Evolutionary conservation across 2,888 invertebrate genomes (phyloP).

Genomic region (Yponomeuta malinellus): DNA sequence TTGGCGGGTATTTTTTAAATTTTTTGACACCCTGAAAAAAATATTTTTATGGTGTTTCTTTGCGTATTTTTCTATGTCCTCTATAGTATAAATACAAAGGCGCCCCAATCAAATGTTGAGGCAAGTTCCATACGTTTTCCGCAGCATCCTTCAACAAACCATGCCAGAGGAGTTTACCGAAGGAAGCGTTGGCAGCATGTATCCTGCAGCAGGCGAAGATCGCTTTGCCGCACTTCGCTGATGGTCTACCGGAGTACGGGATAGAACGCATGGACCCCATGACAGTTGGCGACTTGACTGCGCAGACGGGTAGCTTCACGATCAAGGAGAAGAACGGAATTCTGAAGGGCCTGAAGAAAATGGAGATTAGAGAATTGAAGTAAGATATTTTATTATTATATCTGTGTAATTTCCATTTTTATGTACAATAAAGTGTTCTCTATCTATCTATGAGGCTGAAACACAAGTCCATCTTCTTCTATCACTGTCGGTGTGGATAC

Average conservation of each 20-base stretch:
- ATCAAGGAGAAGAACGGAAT: conserved; percentile 25
- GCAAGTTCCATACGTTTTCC: conserved; percentile 11
- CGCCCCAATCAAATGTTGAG: no score
- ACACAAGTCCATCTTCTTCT: no score
- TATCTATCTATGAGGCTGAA: background rate
- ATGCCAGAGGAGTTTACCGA: conserved; percentile 21
- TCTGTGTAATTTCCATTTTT: background rate
- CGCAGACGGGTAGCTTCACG: conserved; percentile 23
- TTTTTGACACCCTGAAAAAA: no score
- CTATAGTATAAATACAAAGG: no score
- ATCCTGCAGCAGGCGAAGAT: conserved; percentile 22
- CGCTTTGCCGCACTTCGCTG: conserved; percentile 19
- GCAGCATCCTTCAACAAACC: conserved; percentile 24
- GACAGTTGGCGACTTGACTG: conserved; percentile 20
- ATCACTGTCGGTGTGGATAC: no score
- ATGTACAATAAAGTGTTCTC: background rate
- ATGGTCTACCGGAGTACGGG: conserved; percentile 24
- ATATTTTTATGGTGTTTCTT: no score
- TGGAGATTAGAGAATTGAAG: conserved; percentile 25
- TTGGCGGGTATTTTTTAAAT: no score
- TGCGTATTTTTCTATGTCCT: no score
- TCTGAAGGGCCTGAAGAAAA: conserved; percentile 24
- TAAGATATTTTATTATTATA: conserved; percentile 15
- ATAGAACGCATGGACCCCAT: conserved; percentile 26
- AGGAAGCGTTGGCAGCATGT: conserved; percentile 22